phyloP scores from a whole-genome alignment of 1,140 invertebrate genomes.

The Penaeus vannamei region DNA sequence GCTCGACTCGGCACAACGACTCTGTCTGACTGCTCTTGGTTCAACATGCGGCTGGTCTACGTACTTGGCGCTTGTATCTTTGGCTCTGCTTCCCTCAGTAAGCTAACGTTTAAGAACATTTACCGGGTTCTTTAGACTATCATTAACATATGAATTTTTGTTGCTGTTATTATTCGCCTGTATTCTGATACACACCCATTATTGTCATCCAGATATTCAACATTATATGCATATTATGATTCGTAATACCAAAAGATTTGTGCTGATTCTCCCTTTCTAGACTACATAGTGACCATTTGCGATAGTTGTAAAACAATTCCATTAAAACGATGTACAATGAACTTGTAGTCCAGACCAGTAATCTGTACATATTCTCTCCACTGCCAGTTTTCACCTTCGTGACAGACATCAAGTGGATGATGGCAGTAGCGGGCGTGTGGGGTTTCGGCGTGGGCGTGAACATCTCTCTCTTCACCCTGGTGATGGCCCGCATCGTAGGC shows the following conservation, averaged over 20 bases:
- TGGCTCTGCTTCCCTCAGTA: constrained; percentile 2
- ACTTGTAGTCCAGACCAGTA: too few species aligned
- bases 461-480: constrained; percentile 37
- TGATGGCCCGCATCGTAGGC: constrained; percentile 44
- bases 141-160: neutral
- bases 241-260: too few species aligned
- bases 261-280: too few species aligned
- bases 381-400: constrained; percentile 51
- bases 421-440: constrained; percentile 26
- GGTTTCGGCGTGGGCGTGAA: constrained; percentile 40
- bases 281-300: too few species aligned
- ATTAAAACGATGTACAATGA: neutral
- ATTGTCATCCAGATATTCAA: too few species aligned
- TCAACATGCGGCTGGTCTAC: constrained; percentile 45
- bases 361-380: neutral
- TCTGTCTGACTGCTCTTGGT: constrained; percentile 49
- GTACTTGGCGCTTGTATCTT: constrained; percentile 23
- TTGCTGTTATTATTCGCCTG: neutral
- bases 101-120: neutral
- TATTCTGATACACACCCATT: too few species aligned
- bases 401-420: constrained; percentile 36
- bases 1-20: constrained; percentile 35
- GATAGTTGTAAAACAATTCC: too few species aligned
- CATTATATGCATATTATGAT: too few species aligned
- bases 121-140: neutral